phyloP scores from a whole-genome alignment of 2,888 invertebrate species.

The Nephrocerus scutellatus region DNA sequence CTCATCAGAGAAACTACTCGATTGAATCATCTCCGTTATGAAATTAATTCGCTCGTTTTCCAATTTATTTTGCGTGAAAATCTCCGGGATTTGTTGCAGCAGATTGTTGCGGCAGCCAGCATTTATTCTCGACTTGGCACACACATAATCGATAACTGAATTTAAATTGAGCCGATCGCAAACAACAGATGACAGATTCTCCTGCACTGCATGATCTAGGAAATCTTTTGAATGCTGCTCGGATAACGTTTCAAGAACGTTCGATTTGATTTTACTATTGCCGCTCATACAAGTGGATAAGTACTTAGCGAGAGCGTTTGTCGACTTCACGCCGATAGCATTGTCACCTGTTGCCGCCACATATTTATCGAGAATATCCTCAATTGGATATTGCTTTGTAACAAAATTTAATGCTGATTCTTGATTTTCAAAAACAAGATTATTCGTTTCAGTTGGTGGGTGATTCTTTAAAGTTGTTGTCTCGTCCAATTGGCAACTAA shows the following conservation, averaged over 20 bases:
- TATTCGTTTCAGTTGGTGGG: slow-evolving; percentile 21
- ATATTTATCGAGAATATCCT: slow-evolving; percentile 37
- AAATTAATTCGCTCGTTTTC: slow-evolving; percentile 33
- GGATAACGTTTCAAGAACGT: slow-evolving; percentile 41
- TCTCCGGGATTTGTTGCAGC: slow-evolving; percentile 34
- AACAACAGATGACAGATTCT: slow-evolving; percentile 44
- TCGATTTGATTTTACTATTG: slow-evolving; percentile 36
- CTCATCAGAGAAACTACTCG: slow-evolving; percentile 30
- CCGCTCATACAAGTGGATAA: slow-evolving; percentile 37
- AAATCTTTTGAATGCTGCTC: slow-evolving; percentile 46
- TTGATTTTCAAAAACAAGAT: not conserved
- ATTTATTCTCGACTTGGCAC: slow-evolving; percentile 42
- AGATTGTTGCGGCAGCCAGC: slow-evolving; percentile 34
- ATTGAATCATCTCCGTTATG: slow-evolving; percentile 30
- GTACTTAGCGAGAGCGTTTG: slow-evolving; percentile 32
- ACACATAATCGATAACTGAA: slow-evolving; percentile 42
- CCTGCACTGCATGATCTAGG: slow-evolving; percentile 44
- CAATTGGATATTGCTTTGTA: slow-evolving; percentile 30
- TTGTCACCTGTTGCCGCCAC: slow-evolving; percentile 27
- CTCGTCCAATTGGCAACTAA: not conserved
- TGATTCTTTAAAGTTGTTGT: slow-evolving; percentile 21
- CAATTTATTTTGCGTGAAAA: slow-evolving; percentile 33
- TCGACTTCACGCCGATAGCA: slow-evolving; percentile 25
- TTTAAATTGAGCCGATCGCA: slow-evolving; percentile 44
- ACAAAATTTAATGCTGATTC: slow-evolving; percentile 29